A percentile compares a stretch with the other conserved stretches of the same genome.
phyloP scores from a whole-genome alignment of 2,888 invertebrate genomes.

The Tipula helvola region DNA sequence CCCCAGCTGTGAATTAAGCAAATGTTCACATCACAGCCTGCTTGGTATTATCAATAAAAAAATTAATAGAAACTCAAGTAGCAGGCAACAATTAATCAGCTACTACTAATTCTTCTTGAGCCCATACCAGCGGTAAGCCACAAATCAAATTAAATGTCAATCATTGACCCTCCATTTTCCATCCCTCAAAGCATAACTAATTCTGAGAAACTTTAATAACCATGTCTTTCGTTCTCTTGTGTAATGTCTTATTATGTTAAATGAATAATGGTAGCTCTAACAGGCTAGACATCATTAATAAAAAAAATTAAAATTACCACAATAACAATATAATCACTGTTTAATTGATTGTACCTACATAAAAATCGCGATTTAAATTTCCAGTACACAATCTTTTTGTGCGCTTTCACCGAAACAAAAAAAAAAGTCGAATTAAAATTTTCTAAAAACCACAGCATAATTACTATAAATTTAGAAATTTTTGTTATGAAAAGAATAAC shows the following conservation, averaged over 20 bases:
- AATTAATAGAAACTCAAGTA: too few relatives aligned
- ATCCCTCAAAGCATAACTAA: too few relatives aligned
- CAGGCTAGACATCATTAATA: not conserved
- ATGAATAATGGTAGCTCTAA: not conserved
- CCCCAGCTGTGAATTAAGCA: too few relatives aligned
- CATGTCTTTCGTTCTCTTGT: too few relatives aligned
- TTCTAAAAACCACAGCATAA: not conserved
- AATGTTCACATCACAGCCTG: too few relatives aligned
- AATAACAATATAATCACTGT: not conserved
- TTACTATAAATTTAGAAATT: not conserved
- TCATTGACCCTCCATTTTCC: too few relatives aligned
- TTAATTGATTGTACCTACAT: not conserved
- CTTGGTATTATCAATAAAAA: too few relatives aligned
- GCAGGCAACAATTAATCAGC: too few relatives aligned
- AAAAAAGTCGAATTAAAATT: not conserved
- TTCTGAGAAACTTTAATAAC: too few relatives aligned
- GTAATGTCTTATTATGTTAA: not conserved
- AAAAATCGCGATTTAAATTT: not conserved
- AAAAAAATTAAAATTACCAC: not conserved
- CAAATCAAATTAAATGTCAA: too few relatives aligned
- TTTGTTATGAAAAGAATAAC: not conserved
- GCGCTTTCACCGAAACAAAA: not conserved
- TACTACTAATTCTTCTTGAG: too few relatives aligned
- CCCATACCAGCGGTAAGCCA: too few relatives aligned
- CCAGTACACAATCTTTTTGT: not conserved